Base-by-base conservation (phyloP, 1,140 invertebrate genomes). In the Drusus annulatus region DNA sequence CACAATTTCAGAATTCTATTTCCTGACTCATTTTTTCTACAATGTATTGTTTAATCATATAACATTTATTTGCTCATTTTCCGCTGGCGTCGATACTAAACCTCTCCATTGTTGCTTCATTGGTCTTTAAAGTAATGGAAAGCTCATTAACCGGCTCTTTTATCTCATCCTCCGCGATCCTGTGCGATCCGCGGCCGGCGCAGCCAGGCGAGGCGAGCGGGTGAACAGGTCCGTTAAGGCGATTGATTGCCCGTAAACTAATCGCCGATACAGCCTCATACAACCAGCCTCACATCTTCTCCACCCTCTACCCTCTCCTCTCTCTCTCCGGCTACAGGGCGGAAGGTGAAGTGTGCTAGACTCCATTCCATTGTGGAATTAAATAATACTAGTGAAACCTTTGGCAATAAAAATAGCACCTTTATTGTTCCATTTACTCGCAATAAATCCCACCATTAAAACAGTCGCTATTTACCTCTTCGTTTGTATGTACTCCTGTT, bases 391-490 rank as follows among this genome's bases (percentile, higher is more conserved):
- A 60, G 17, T 23, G 15, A 19, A 21, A 60, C 56, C 7, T 19
- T 23, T 19, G 56, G 19, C 56, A 60, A 60, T 60, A 60, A 60
- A 60, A 60, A 60, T 60, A 60, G 56, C 56, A 5, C 17, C 17
- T 60, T 60, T 13, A 60, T 60, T 60, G 56, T 60, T 60, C 56
- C 6, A 17, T 60, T 60, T 60, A 60, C 23, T 60, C 19, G 56
- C 56, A 19, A 60, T 60, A 60, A 60, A 60, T 60, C 10, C n/a
- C 56, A 23, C 56, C 19, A 60, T 60, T 60, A 60, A 60, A 17
- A 23, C 10, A 23, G 56, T 56, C 16, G 54, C 54, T 7, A 17
- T 56, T 21, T 17, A 56, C 19, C 54, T 56, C 54, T 19, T 56
- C 19, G 52, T 56, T 56, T 56, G 10, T 45, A 45, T 45, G 10